These are phyloP conservation scores for Elegia similella DNA, from an alignment of 2,888 invertebrate genomes.

Conservation along the genomic window DNA sequence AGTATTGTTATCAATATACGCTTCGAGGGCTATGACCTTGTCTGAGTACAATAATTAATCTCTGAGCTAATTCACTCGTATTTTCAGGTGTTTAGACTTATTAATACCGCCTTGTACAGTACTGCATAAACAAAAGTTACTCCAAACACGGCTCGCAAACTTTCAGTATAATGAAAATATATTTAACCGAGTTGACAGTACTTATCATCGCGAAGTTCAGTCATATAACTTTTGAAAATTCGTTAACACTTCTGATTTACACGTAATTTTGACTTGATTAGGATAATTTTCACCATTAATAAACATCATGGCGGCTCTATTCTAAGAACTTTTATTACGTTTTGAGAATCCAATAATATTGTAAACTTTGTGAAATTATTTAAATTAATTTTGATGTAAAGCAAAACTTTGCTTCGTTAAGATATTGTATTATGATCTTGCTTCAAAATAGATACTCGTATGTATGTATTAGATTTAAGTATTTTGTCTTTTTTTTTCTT, in stretches of 20 bases:
- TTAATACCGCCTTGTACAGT: background rate
- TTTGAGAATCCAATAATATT: conserved; percentile 3
- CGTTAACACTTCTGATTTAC: conserved; percentile 9
- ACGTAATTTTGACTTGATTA: conserved; percentile 19
- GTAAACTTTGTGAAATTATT: background rate
- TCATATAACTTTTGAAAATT: conserved; percentile 18
- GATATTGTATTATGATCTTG: too few species aligned
- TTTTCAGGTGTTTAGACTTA: conserved; percentile 1
- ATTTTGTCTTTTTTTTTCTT: too few species aligned
- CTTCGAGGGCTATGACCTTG: background rate
- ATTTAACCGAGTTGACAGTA: conserved; percentile 17
- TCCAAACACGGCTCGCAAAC: conserved; percentile 5
- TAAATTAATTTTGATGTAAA: too few species aligned
- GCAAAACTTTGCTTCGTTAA: too few species aligned
- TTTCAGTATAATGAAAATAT: conserved; percentile 18
- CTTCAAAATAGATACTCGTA: too few species aligned
- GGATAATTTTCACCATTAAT: conserved; percentile 17
- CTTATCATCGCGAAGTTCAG: conserved; percentile 16
- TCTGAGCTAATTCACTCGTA: background rate
- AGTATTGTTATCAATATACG: too few species aligned
- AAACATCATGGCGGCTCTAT: conserved; percentile 9
- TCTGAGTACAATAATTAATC: background rate
- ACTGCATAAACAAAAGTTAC: conserved; percentile 10
- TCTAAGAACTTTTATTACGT: background rate
- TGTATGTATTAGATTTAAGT: too few species aligned